Conservation (phyloP, 2,797 vertebrate species). For the Arnoldichthys spilopterus region DNA sequence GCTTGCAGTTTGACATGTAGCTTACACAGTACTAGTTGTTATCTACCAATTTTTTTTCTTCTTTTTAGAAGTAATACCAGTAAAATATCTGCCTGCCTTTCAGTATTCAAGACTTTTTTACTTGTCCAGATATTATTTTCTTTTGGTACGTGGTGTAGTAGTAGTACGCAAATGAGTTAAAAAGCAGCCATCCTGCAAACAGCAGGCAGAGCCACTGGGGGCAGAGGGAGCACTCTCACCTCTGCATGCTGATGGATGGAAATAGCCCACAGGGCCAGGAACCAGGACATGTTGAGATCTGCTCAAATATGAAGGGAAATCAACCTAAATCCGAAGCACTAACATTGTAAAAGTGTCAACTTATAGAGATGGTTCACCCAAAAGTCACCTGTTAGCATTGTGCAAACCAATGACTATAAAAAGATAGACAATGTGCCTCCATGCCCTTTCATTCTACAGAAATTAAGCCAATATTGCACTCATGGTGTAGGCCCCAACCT, state of each 20-base stretch:
- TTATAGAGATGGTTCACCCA: background rate
- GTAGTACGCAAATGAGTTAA: slow-evolving; percentile 60
- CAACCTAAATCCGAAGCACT: slow-evolving; percentile 21
- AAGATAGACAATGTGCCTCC: no score
- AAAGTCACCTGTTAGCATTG: background rate
- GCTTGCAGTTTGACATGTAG: no score
- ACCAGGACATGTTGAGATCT: slow-evolving; percentile 71
- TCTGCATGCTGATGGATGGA: slow-evolving; percentile 57
- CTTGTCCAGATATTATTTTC: background rate
- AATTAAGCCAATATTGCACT: no score
- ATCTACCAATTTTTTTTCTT: no score
- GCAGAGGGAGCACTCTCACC: slow-evolving; percentile 56
- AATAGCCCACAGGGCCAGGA: slow-evolving; percentile 80
- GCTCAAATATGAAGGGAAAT: slow-evolving; percentile 23
- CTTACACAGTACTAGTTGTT: no score
- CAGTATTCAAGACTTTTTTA: no score
- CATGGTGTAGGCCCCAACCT: no score
- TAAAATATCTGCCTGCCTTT: no score
- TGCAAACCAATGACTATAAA: no score
- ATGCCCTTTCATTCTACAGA: no score
- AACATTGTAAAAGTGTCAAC: background rate
- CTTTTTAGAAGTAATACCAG: no score
- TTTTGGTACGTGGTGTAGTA: background rate
- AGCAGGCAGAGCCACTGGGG: background rate
- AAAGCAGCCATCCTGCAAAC: slow-evolving; percentile 67